A percentile compares a stretch with the other conserved stretches of the same genome.
These are phyloP conservation scores for Oreochromis niloticus DNA, from an alignment of 2,113 vertebrate species.

Conservation along the genomic window DNA sequence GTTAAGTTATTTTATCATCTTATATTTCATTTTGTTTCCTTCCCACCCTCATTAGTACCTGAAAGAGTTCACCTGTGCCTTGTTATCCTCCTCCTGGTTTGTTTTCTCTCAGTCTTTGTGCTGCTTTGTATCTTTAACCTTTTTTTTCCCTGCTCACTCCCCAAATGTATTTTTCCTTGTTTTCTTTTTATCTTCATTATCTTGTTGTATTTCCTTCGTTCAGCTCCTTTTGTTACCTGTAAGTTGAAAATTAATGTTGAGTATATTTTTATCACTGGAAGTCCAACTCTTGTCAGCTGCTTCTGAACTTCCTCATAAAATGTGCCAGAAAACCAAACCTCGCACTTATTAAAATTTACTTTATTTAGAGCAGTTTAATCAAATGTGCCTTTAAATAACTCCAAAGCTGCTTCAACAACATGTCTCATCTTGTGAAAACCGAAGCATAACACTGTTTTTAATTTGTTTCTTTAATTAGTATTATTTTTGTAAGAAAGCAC, in stretches of 20 bases:
- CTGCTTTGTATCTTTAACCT: neutral
- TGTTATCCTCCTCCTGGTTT: neutral
- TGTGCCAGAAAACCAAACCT: neutral
- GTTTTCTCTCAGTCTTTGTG: neutral
- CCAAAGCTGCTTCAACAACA: neutral
- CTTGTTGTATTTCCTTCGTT: neutral
- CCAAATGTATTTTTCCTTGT: neutral
- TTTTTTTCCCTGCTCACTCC: neutral
- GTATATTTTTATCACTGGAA: neutral
- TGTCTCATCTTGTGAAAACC: neutral
- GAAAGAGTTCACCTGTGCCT: neutral
- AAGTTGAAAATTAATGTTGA: neutral
- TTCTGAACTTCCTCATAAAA: neutral
- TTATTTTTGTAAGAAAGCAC: neutral
- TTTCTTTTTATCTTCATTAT: neutral
- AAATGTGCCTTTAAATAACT: neutral
- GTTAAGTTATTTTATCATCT: neutral
- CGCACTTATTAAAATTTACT: neutral
- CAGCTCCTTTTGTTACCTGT: neutral
- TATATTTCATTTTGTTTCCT: neutral
- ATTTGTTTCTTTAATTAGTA: neutral
- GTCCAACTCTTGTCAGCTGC: neutral
- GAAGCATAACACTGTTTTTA: neutral
- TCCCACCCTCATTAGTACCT: neutral
- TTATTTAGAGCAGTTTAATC: neutral